Base-by-base conservation (phyloP, 2,797 vertebrate genomes). In the Lagocephalus sceleratus region DNA sequence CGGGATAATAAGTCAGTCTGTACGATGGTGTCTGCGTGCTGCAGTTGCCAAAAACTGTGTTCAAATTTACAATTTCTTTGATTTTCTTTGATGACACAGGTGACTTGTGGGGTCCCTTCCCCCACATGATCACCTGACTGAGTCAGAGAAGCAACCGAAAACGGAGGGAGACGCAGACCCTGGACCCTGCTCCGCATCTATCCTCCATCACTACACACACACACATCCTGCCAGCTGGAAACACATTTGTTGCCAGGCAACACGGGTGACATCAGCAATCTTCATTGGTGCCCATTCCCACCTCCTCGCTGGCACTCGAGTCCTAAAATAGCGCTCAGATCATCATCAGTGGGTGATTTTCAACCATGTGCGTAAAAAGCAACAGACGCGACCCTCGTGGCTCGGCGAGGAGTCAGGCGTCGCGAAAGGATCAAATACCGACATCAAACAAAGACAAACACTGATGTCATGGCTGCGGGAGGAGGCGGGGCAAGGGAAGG, bases 271-370 rank as follows among this genome's bases (percentile, higher is more conserved):
- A 90, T 91, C 86, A 90, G 88, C 84, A 88, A 86, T 83, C 73
- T 87, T 78, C 83, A 81, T 85, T 79, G 71, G 48, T 67, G 39
- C 52, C 40, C 40, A 35, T 26, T 44, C 56, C 32, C 38, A 60
- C 63, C 40, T 22, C 47, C 61, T 16, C 74, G 73, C 57, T 72
- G 68, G 67, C 69, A 79, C 75, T 67, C 52, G 53, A 64, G 42
- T 84, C 90, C 77, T 83, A 90, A 92, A 91, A 91, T 91, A 92
- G 90, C 81, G 9, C 79, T 54, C 50, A 71, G 88, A 90, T 90
- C 87, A 89, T 84, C 79, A 88, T 87, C 81, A 77, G 60, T 57
- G 66, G 73, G 79, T 73, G 53, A 57, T 79, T 67, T 73, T 63
- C 70, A 78, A 58, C 56, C 53, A 54, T 56, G 61, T 52, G 69